Base-by-base conservation (phyloP, 2,888 invertebrate species). In the Hartigia nigra region DNA sequence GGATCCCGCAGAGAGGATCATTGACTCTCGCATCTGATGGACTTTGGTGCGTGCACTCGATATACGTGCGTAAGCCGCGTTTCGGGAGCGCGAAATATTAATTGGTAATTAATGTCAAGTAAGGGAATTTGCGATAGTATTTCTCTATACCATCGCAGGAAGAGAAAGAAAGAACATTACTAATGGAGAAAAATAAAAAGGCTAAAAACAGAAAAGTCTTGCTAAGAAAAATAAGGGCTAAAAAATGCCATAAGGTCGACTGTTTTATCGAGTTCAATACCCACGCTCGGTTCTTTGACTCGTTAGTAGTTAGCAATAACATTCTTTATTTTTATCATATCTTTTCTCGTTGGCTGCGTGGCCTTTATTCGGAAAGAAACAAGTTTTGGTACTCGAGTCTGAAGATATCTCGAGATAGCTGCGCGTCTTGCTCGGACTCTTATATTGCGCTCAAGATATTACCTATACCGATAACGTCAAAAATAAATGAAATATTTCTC, bases 291-390 rank as follows among this genome's bases (percentile, higher is more conserved):
- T 88, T 83, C 88, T 89, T 88, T 86, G 85, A 90, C 89, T 90
- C 89, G 90, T 90, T 90, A 89, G 87, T 86, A 87, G 90, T 90
- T 90, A 90, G 90, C 90, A 89, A 90, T 90, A 89, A 89, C 89
- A 90, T 90, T 88, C 87, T 86, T 90, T 90, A 90, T 90, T 90
- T 87, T 90, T 90, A 90, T 90, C 90, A 88, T 89, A 89, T 89
- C 89, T 87, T 82, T 80, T 78, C 79, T 83, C 76, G 78, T 72
- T 82, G 83, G 82, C 83, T 82, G 78, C 83, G 86, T 86, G 84
- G 87, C 88, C 86, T 90, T 88, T 89, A 89, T 89, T 88, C 88
- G 88, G 85, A 84, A 84, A 83, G 87, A 87, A 89, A 90, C 90
- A 90, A 88, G 90, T 90, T 90, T 90, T 90, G 88, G 89, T 90